phyloP scores from a whole-genome alignment of 2,797 vertebrate genomes.

The Buphagus erythrorhynchus region DNA sequence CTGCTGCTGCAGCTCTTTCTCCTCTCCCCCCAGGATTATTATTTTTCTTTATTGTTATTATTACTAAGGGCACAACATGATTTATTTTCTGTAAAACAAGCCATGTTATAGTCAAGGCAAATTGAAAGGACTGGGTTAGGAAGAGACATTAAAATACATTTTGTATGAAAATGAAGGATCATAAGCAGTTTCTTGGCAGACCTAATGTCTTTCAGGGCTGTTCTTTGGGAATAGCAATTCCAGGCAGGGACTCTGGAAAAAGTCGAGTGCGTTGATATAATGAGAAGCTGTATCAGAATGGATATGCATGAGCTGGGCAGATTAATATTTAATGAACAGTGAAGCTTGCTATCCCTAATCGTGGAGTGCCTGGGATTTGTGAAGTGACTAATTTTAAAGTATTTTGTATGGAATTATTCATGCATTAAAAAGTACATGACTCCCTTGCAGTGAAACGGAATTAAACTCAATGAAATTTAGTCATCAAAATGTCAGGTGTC shows the following conservation, averaged over 20 bases:
- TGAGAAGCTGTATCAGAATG: neutral
- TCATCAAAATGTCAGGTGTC: neutral
- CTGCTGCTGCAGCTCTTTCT: neutral
- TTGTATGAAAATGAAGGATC: conserved; percentile 17
- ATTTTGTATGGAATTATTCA: conserved; percentile 52
- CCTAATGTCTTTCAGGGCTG: neutral
- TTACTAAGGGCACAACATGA: neutral
- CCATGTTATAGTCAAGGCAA: neutral
- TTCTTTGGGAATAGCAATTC: conserved; percentile 38
- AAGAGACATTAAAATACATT: neutral
- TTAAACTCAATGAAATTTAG: neutral
- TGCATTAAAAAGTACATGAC: neutral
- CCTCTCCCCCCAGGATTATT: neutral
- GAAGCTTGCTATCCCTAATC: conserved; percentile 47
- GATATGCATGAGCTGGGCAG: neutral
- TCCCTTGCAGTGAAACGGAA: neutral
- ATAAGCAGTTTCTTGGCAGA: conserved; percentile 5
- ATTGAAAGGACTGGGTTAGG: neutral
- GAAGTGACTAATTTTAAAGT: conserved; percentile 47
- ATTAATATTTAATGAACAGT: conserved; percentile 57
- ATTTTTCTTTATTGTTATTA: neutral
- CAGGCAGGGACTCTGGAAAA: conserved; percentile 11
- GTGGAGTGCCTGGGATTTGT: conserved; percentile 38
- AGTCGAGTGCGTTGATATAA: neutral
- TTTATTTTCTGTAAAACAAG: conserved; percentile 11